Evolutionary conservation across 2,797 vertebrate species (phyloP).

Genomic region (Pseudochaenichthys georgianus): DNA sequence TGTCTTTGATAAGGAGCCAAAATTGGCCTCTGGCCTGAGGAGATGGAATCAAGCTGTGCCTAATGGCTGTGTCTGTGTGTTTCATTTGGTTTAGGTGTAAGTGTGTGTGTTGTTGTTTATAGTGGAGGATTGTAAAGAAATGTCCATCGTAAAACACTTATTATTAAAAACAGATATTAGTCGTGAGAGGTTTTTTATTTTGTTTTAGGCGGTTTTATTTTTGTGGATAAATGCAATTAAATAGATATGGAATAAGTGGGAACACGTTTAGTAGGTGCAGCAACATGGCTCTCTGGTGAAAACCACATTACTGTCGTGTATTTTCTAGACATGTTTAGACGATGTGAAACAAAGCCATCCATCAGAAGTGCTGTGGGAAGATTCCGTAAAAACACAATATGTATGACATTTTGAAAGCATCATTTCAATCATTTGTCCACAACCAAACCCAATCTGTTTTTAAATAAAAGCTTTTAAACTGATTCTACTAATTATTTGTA

Average conservation of each 20-base stretch:
- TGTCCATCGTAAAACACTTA: conserved; percentile 1
- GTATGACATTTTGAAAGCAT: not conserved
- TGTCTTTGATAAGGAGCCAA: conserved; percentile 72
- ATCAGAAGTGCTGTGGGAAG: not conserved
- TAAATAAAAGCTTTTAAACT: not conserved
- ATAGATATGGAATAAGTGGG: not conserved
- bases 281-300: not conserved
- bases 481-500: not conserved
- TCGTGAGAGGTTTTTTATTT: not conserved
- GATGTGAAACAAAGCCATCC: not conserved
- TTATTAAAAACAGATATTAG: conserved; percentile 37
- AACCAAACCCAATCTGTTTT: not conserved
- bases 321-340: not conserved
- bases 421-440: not conserved
- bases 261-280: not conserved
- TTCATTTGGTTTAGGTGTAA: conserved; percentile 56
- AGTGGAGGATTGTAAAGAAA: conserved; percentile 34
- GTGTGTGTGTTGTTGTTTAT: conserved; percentile 55
- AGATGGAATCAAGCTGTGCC: conserved; percentile 67
- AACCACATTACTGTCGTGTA: not conserved
- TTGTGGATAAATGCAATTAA: not conserved
- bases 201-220: conserved; percentile 4
- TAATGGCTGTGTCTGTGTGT: conserved; percentile 37
- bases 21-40: conserved; percentile 64
- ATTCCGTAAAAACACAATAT: not conserved